Evolutionary conservation across 2,888 invertebrate species (phyloP).

Genomic region (Tetanocera ferruginea): DNA sequence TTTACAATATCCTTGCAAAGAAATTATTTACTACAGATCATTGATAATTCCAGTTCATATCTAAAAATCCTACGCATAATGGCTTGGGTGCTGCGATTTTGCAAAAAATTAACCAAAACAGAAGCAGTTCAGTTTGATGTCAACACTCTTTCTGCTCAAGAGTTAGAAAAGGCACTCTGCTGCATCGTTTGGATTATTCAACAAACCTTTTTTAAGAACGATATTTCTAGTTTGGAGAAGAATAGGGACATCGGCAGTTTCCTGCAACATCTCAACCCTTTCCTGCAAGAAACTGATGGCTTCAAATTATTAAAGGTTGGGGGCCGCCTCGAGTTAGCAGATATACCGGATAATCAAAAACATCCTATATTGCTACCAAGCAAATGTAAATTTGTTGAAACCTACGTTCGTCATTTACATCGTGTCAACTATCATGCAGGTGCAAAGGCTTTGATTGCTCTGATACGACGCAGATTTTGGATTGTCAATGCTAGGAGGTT

Average conservation of each 20-base stretch:
- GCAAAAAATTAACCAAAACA: no score
- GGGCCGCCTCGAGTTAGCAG: constrained; percentile 7
- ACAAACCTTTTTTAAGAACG: background rate
- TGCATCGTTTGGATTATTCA: background rate
- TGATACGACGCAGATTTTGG: constrained; percentile 42
- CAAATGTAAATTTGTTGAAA: background rate
- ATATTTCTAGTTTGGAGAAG: background rate
- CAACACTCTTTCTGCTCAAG: no score
- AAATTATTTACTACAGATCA: no score
- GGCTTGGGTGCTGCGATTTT: no score
- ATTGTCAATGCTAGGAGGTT: background rate
- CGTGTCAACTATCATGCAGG: constrained; percentile 42
- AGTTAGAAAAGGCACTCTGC: no score
- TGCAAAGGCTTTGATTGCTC: constrained; percentile 37
- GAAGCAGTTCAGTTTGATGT: no score
- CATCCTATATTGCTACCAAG: background rate
- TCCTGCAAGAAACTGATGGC: background rate
- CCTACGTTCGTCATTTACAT: background rate
- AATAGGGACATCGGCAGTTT: background rate
- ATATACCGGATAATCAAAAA: background rate
- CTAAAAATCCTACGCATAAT: no score
- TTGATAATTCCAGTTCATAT: no score
- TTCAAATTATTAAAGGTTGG: constrained; percentile 20
- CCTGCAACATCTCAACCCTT: constrained; percentile 23
- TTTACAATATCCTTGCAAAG: background rate